Percentiles rank a stretch among this genome's conserved stretches.
Evolutionary conservation across 2,113 vertebrate species (phyloP).

Genomic region (Coptodon rendalli): DNA sequence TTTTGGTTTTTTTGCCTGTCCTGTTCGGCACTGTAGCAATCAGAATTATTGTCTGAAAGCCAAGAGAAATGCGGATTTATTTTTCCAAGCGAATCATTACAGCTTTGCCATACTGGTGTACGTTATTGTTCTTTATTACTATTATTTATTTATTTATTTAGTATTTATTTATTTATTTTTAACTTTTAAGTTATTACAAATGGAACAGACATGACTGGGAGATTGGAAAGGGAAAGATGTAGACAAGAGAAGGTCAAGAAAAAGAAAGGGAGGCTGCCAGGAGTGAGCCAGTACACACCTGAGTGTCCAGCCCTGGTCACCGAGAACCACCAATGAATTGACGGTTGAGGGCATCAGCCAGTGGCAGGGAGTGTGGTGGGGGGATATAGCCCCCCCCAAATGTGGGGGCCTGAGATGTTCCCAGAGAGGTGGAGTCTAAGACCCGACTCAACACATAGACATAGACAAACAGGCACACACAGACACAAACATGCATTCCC

Average conservation of each 20-base stretch:
- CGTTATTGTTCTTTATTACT: background rate
- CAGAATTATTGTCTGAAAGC: rapidly evolving
- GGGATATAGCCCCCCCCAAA: background rate
- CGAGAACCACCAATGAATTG: background rate
- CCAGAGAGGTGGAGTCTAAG: background rate
- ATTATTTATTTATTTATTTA: no score
- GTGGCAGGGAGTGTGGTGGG: background rate
- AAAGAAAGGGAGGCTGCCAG: background rate
- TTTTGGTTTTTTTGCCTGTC: background rate
- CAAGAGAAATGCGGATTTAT: rapidly evolving
- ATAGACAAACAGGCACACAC: background rate
- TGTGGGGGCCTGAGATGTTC: background rate
- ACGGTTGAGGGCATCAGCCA: background rate
- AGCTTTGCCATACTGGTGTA: background rate
- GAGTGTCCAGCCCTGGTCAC: background rate
- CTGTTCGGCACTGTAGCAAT: background rate
- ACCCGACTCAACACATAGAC: background rate
- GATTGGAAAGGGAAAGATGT: background rate
- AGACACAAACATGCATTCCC: background rate
- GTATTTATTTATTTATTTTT: background rate
- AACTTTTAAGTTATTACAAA: background rate
- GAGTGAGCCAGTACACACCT: background rate
- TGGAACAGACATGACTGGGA: background rate
- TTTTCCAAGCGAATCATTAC: background rate
- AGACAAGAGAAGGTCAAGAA: background rate